Conservation (phyloP, 2,797 vertebrate genomes). For the Chaunax sp. region DNA sequence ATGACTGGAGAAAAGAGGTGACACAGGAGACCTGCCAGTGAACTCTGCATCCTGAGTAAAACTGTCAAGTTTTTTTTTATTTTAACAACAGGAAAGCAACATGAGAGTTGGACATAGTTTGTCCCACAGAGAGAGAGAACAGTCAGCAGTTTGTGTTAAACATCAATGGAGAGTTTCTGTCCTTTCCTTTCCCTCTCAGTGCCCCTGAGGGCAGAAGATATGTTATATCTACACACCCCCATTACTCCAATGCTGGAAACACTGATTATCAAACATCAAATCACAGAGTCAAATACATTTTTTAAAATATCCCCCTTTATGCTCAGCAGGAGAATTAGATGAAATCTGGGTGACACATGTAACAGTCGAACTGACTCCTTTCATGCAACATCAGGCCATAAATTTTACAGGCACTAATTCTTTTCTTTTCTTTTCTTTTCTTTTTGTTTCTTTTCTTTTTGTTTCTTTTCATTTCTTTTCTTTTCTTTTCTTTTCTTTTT, state of each 20-base stretch:
- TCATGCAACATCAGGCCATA: not conserved
- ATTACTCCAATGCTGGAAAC: not conserved
- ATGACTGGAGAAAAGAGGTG: conserved; percentile 20
- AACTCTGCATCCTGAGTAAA: conserved; percentile 55
- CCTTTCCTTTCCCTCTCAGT: conserved; percentile 25
- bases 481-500: too few relatives aligned
- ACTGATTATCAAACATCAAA: not conserved
- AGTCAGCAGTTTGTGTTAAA: conserved; percentile 84
- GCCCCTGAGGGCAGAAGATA: conserved; percentile 14
- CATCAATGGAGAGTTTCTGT: conserved; percentile 75
- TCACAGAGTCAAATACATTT: conserved; percentile 5
- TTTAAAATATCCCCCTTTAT: not conserved
- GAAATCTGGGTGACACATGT: too few relatives aligned
- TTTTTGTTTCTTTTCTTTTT: too few relatives aligned
- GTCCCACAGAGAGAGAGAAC: conserved; percentile 63
- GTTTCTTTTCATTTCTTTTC: too few relatives aligned
- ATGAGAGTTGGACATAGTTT: conserved; percentile 44
- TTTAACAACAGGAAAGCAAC: conserved; percentile 66
- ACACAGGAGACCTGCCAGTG: conserved; percentile 28
- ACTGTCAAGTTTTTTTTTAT: conserved; percentile 50
- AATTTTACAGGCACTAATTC: not conserved
- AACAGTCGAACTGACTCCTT: not conserved
- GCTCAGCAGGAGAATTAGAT: not conserved
- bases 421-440: not conserved
- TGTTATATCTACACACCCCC: conserved; percentile 4